phyloP scores from a whole-genome alignment of 1,140 invertebrate genomes.

The Drosophila nigrodunni region DNA sequence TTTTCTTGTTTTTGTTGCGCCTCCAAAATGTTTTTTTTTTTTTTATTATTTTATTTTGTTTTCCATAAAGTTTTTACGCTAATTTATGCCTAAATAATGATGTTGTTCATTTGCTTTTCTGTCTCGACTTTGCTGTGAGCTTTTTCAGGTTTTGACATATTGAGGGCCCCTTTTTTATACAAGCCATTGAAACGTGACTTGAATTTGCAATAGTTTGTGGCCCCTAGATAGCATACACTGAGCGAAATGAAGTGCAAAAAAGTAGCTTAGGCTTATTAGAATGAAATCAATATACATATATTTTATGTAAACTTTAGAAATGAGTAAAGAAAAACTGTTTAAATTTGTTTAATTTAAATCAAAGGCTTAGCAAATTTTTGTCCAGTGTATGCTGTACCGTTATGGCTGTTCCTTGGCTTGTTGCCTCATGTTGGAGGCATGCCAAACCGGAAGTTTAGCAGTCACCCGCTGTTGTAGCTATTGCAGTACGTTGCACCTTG shows the following conservation, averaged over 20 bases:
- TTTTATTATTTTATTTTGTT: conserved; percentile 33
- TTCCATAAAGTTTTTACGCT: conserved; percentile 21
- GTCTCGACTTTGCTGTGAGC: not conserved
- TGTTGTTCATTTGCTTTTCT: not conserved
- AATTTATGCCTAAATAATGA: conserved; percentile 34
- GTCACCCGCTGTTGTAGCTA: conserved; percentile 37
- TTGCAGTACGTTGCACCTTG: conserved; percentile 68
- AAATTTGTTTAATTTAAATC: not conserved
- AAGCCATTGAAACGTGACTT: conserved; percentile 51
- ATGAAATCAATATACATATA: no score
- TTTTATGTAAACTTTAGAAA: no score
- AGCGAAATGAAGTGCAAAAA: not conserved
- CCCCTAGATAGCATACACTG: conserved; percentile 8
- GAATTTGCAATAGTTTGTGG: conserved; percentile 26
- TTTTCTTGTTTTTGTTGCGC: conserved; percentile 14
- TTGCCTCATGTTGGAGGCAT: conserved; percentile 27
- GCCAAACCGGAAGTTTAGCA: conserved; percentile 64
- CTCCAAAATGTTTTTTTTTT: not conserved
- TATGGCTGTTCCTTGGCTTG: conserved; percentile 9
- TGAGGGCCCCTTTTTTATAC: conserved; percentile 12
- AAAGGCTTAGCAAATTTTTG: conserved; percentile 1
- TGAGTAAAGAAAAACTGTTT: no score
- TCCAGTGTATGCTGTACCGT: conserved; percentile 14
- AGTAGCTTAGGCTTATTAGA: not conserved
- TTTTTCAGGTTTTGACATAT: conserved; percentile 30